Base-by-base conservation (phyloP, 2,797 vertebrate species). In the Anguilla pacifica region DNA sequence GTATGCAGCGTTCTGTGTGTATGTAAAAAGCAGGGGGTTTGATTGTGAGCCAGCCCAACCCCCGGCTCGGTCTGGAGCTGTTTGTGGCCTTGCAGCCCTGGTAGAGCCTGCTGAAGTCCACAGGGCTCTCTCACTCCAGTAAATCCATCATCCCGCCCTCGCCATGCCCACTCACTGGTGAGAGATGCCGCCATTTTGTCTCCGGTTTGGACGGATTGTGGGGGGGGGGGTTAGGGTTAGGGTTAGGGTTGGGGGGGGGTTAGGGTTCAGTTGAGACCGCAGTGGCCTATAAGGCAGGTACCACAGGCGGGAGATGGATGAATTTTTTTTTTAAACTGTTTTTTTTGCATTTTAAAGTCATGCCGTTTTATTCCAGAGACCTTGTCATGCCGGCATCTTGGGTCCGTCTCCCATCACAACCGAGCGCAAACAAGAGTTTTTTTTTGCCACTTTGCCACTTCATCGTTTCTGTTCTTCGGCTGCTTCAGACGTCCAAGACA, bases 201-300 rank as follows among this genome's bases (percentile, higher is more conserved):
- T 96, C 91, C 95, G 94, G 94, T 95, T 96, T 96, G 95, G 90
- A 94, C 93, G 93, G 90, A 93, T 95, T 35, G 1, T 1, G 51
- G 51, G 51, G 3, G 49, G 10, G 49, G 49, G 11, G 55, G 55
- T 81, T 94, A 35, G 35, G 35, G 1, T 31, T 31, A 0, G 55
- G n/a, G n/a, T n/a, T n/a, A n/a, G n/a, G n/a, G n/a, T n/a, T n/a
- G n/a, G n/a, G n/a, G n/a, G 55, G 1, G 55, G 11, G 55, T 31
- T 31, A 31, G 11, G 13, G 55, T 81, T 94, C 92, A 91, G 90
- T 88, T 93, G 91, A 93, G 93, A 92, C 92, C 93, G 95, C 94
- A 93, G 91, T 94, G 94, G 95, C 91, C 91, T 94, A 88, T 28
- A 79, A 72, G 74, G 72, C 88, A 91, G 92, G 90, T 90, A 49